A percentile compares a stretch with the other conserved stretches of the same genome.
Conservation (phyloP, 1,140 invertebrate genomes). For the Phenacoccus solenopsis region DNA sequence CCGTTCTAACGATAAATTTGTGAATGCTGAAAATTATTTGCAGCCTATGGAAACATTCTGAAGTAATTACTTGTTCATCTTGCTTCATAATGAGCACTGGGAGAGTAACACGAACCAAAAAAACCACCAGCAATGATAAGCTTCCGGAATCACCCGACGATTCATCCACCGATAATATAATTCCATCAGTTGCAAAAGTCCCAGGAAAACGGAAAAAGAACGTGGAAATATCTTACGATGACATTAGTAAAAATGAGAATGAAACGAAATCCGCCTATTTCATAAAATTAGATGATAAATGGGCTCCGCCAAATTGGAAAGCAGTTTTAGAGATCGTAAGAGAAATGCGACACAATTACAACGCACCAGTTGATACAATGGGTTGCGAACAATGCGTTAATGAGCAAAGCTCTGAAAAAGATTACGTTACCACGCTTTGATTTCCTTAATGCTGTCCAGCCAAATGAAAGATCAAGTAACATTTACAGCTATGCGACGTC, state of each 20-base stretch:
- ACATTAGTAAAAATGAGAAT: not conserved
- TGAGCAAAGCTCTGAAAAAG: slow-evolving; percentile 44
- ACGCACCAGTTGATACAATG: slow-evolving; percentile 89
- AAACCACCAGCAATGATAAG: no score
- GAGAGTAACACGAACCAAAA: not conserved
- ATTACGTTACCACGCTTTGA: slow-evolving; percentile 73
- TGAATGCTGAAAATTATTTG: no score
- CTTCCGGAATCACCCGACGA: no score
- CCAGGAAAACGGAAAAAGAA: slow-evolving; percentile 3
- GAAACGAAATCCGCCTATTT: not conserved
- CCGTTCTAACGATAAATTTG: no score
- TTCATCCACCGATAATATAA: no score
- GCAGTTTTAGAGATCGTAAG: slow-evolving; percentile 64
- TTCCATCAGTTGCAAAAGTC: not conserved
- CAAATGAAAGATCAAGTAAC: slow-evolving; percentile 95
- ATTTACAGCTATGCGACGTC: slow-evolving; percentile 70
- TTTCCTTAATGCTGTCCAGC: slow-evolving; percentile 91
- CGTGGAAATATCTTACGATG: slow-evolving; percentile 1
- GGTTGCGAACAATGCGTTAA: slow-evolving; percentile 79
- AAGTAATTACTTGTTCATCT: no score
- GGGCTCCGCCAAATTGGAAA: slow-evolving; percentile 63
- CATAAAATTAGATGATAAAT: slow-evolving; percentile 33
- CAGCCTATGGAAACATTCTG: no score
- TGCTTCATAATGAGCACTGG: not conserved
- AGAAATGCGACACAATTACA: slow-evolving; percentile 60